phyloP scores from a whole-genome alignment of 2,888 invertebrate genomes.

The Apotomis betuletana region DNA sequence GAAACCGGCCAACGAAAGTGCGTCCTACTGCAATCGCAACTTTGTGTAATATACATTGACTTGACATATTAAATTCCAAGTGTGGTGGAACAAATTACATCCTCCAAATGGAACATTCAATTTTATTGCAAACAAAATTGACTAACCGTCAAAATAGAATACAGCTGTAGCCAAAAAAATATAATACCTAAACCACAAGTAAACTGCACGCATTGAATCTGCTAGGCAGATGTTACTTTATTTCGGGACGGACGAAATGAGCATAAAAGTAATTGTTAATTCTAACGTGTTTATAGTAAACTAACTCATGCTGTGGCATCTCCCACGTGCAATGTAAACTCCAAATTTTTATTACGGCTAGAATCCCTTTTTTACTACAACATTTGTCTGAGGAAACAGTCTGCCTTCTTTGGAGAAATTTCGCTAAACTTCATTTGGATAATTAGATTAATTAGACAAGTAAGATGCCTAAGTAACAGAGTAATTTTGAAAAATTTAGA shows the following conservation, averaged over 20 bases:
- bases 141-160: conserved; percentile 3
- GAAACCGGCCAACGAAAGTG: no score
- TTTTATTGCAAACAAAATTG: background rate
- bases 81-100: background rate
- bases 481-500: no score
- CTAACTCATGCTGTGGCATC: background rate
- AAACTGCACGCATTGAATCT: conserved; percentile 26
- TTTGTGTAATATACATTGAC: background rate
- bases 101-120: conserved; percentile 4
- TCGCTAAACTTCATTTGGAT: no score
- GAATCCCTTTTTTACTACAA: no score
- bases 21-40: no score
- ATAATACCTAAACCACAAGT: conserved; percentile 15
- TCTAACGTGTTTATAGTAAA: background rate
- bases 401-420: no score
- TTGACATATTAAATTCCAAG: background rate
- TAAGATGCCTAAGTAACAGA: no score
- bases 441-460: no score
- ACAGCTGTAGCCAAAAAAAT: conserved; percentile 15
- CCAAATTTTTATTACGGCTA: no score
- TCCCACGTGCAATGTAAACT: background rate
- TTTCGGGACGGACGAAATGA: conserved; percentile 16
- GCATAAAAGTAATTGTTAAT: background rate
- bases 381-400: background rate
- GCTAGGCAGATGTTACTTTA: conserved; percentile 35